These are phyloP conservation scores for Dipodomys stephensi DNA, from an alignment of 2,113 vertebrate genomes.

Conservation along the genomic window DNA sequence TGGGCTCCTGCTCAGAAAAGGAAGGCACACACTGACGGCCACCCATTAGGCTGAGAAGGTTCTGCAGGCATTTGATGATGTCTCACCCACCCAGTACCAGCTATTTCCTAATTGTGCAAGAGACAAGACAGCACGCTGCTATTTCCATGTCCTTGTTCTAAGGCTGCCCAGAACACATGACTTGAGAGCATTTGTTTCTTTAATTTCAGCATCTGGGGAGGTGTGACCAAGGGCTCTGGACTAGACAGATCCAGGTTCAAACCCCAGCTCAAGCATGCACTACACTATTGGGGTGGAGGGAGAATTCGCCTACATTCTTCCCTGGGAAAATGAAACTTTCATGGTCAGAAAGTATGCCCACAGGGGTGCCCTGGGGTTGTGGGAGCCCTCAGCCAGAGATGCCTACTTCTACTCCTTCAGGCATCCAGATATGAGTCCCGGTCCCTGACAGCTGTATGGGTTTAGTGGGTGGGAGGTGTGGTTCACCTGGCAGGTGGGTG, in stretches of 20 bases:
- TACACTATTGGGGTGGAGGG: accelerated
- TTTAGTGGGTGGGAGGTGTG: background rate
- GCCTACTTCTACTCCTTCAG: background rate
- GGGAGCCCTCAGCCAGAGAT: background rate
- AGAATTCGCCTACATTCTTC: background rate
- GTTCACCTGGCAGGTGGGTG: accelerated
- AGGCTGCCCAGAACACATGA: background rate
- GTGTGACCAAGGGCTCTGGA: background rate
- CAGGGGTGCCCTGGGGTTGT: accelerated
- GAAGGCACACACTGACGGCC: background rate
- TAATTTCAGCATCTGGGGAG: background rate
- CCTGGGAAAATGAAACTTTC: background rate
- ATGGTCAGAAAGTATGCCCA: accelerated
- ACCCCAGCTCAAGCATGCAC: background rate
- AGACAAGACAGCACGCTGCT: background rate
- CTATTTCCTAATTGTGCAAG: background rate
- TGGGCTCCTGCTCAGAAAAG: background rate
- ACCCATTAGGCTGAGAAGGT: background rate
- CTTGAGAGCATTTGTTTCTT: background rate
- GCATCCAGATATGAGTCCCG: background rate
- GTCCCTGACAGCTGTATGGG: background rate
- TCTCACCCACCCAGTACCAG: background rate
- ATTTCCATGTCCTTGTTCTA: background rate
- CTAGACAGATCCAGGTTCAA: background rate
- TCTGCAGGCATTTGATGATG: background rate